Conservation (phyloP, 2,113 vertebrate genomes). For the Bubalus kerabau region DNA sequence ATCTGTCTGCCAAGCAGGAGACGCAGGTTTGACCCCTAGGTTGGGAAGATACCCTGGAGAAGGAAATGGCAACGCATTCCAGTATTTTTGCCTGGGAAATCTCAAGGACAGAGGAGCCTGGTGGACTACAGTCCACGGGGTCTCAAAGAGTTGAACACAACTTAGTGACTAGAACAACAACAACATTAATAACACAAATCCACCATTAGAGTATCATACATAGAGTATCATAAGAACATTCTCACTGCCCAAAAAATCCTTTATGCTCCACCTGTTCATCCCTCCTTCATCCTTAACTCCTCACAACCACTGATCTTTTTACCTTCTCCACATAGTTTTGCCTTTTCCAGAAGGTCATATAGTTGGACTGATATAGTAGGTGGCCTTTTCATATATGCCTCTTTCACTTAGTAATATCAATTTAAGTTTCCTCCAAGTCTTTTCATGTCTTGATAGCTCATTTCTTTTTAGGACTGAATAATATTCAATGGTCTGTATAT, state of each 20-base stretch:
- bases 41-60: background rate
- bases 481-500: background rate
- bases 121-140: background rate
- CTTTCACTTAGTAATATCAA: background rate
- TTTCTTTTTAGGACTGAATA: background rate
- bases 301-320: background rate
- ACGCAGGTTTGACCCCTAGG: rapidly evolving
- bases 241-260: background rate
- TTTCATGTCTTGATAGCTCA: background rate
- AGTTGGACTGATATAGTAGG: background rate
- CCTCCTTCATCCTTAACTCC: background rate
- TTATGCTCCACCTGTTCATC: background rate
- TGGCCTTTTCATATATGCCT: background rate
- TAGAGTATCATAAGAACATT: background rate
- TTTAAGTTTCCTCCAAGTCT: background rate
- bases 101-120: background rate
- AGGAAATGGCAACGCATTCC: background rate
- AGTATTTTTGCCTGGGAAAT: background rate
- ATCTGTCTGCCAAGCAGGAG: background rate
- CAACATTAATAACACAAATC: background rate
- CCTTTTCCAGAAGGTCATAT: background rate
- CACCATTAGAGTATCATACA: background rate
- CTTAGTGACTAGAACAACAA: background rate
- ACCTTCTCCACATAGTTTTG: background rate
- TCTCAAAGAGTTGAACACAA: background rate